Conservation (phyloP, 2,113 vertebrate species). For the Baryphthengus martii region DNA sequence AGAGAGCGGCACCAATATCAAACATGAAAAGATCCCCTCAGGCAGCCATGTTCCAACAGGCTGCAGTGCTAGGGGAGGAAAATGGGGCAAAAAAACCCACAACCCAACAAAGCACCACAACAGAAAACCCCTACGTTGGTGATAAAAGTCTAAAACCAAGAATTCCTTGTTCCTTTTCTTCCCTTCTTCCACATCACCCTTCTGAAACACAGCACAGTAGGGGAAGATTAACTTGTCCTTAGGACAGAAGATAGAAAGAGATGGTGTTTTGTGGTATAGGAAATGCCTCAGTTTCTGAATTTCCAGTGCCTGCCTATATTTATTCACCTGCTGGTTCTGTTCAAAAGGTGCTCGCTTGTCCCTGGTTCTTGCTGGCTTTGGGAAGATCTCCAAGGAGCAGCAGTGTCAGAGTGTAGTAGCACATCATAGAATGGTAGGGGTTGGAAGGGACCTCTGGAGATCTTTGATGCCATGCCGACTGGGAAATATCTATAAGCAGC, state of each 20-base stretch:
- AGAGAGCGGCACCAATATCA: not conserved
- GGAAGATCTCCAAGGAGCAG: not conserved
- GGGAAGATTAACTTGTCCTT: not conserved
- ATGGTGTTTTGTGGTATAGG: not conserved
- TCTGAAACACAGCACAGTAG: not conserved
- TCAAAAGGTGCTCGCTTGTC: not conserved
- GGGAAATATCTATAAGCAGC: not conserved
- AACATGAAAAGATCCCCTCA: not conserved
- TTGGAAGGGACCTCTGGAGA: no score
- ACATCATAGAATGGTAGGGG: no score
- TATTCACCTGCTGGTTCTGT: not conserved
- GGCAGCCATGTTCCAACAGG: not conserved
- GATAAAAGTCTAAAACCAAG: not conserved
- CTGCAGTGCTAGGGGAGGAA: not conserved
- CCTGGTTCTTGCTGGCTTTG: not conserved
- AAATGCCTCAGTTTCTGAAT: not conserved
- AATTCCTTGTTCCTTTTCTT: not conserved
- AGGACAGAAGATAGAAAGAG: not conserved
- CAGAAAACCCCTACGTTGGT: fast-evolving
- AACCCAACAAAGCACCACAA: not conserved
- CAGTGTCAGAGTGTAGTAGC: not conserved
- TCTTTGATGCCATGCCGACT: not conserved
- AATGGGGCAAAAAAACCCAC: not conserved
- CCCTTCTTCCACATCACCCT: not conserved
- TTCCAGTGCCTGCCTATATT: not conserved